Evolutionary conservation across 2,113 vertebrate species (phyloP).

Genomic region (Montifringilla adamsi): DNA sequence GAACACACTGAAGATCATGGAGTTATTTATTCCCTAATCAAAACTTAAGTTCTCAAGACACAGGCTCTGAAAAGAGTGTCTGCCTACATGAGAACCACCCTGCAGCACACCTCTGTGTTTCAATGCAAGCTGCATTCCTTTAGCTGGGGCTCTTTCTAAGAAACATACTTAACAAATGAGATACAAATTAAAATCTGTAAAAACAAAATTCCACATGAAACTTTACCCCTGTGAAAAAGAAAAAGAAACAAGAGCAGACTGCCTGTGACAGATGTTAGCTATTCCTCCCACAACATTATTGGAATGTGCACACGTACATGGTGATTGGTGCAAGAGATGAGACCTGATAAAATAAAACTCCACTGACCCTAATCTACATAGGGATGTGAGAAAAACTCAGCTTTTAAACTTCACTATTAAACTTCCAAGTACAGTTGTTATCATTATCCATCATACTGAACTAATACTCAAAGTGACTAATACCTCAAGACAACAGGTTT

Average conservation of each 20-base stretch:
- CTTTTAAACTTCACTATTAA: not conserved
- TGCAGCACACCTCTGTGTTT: not conserved
- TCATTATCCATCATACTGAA: not conserved
- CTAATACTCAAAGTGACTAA: not conserved
- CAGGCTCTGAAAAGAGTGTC: not conserved
- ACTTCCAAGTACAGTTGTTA: not conserved
- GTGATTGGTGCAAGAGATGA: not conserved
- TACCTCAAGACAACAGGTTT: not conserved
- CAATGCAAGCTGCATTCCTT: not conserved
- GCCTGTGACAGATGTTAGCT: not conserved
- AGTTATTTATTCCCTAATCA: not conserved
- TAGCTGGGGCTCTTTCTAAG: not conserved
- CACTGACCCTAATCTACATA: not conserved
- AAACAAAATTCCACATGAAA: slow-evolving; percentile 13
- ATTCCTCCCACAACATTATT: not conserved
- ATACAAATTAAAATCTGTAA: not conserved
- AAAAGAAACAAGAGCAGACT: not conserved
- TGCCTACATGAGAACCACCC: not conserved
- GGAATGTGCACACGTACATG: accelerated
- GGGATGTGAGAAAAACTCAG: not conserved
- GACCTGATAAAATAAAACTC: not conserved
- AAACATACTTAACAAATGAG: not conserved
- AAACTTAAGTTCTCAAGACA: not conserved
- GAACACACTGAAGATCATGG: not conserved
- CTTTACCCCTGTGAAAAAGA: not conserved